Conservation (phyloP, 2,797 vertebrate species). For the Apogon talboti region DNA sequence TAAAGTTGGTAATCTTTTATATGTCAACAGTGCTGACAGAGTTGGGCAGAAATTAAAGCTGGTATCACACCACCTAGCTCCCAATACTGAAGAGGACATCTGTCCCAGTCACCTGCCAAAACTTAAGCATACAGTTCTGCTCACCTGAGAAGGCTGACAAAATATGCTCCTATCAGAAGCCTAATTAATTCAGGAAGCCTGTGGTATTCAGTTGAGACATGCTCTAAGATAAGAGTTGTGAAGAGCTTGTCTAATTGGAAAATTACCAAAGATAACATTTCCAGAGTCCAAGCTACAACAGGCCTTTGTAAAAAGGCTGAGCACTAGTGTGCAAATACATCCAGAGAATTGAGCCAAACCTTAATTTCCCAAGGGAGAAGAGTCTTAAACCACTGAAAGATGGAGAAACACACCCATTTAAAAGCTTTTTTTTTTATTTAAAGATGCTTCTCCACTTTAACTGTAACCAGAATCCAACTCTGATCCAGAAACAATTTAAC, state of each 20-base stretch:
- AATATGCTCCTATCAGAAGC: slow-evolving; percentile 46
- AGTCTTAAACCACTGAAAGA: slow-evolving; percentile 43
- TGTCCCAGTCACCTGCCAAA: slow-evolving; percentile 23
- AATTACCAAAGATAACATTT: slow-evolving; percentile 70
- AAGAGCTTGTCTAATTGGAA: slow-evolving; percentile 72
- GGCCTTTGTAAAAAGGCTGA: slow-evolving; percentile 54
- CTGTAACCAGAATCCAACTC: slow-evolving; percentile 11
- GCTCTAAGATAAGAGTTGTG: slow-evolving; percentile 58
- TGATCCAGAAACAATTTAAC: slow-evolving; percentile 19
- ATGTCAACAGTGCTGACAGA: neutral
- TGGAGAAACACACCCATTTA: slow-evolving; percentile 27
- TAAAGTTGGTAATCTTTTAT: neutral
- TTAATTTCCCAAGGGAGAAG: slow-evolving; percentile 37
- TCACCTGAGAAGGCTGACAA: slow-evolving; percentile 25
- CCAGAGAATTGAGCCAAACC: slow-evolving; percentile 49
- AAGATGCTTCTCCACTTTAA: slow-evolving; percentile 13
- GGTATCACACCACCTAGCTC: slow-evolving; percentile 10
- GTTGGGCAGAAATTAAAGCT: slow-evolving; percentile 9
- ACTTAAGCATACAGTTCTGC: slow-evolving; percentile 6
- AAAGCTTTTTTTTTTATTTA: slow-evolving; percentile 39
- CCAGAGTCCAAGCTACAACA: slow-evolving; percentile 60
- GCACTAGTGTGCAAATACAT: slow-evolving; percentile 44
- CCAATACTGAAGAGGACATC: slow-evolving; percentile 18
- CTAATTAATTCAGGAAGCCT: slow-evolving; percentile 54
- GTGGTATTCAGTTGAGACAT: slow-evolving; percentile 67